Conservation (phyloP, 2,113 vertebrate species). For the rabbit (Oryctolagus cuniculus) region mOryCun1.1 NC_091437.1:11943001-11943500, state of each 20-base stretch:
- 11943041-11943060: not conserved
- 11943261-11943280: not conserved
- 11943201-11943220: not conserved
- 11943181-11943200: constrained; percentile 39
- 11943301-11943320: not conserved
- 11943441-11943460: not conserved
- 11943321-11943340: not conserved
- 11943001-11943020: constrained; percentile 41
- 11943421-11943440: not conserved
- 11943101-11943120: not conserved
- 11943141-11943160: constrained; percentile 18
- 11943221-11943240: constrained; percentile 11
- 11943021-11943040: not conserved
- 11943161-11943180: constrained; percentile 21
- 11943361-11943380: not conserved
- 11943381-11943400: not conserved
- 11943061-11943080: constrained; percentile 38
- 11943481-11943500: constrained; percentile 25
- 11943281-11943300: not conserved
- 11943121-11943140: not conserved
- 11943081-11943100: not conserved
- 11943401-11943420: not conserved
- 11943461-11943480: not conserved
- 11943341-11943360: not conserved
- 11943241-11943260: not conserved